These are phyloP conservation scores for Coendou prehensilis DNA, from an alignment of 2,797 vertebrate species.

Conservation along the genomic window DNA sequence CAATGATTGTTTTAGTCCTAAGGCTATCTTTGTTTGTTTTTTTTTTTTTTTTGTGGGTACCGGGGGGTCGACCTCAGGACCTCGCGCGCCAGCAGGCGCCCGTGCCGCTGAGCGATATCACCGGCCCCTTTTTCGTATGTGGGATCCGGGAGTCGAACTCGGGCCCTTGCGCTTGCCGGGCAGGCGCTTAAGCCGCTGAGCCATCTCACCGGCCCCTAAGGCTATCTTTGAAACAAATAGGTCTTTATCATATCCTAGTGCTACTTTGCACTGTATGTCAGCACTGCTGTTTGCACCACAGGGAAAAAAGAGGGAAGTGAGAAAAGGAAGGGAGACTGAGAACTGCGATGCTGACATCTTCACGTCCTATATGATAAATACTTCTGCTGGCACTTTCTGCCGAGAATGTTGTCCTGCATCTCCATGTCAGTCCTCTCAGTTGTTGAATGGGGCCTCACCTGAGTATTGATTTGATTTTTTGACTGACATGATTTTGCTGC, in stretches of 20 bases:
- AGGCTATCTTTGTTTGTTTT: no score
- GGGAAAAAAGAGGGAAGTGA: neutral
- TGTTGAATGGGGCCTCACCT: neutral
- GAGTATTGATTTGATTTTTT: neutral
- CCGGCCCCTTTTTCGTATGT: no score
- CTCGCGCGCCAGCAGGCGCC: no score
- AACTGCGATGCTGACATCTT: neutral
- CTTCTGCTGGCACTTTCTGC: neutral
- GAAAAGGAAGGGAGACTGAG: neutral
- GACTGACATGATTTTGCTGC: neutral
- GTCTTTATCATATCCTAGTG: neutral
- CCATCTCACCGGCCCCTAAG: no score
- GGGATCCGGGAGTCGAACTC: no score
- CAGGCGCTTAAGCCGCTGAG: no score
- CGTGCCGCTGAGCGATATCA: no score
- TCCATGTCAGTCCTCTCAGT: neutral
- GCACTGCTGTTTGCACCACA: neutral
- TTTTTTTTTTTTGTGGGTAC: no score
- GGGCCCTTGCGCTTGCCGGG: no score
- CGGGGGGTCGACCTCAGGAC: no score
- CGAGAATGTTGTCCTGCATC: neutral
- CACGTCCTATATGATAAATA: neutral
- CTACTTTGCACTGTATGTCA: neutral
- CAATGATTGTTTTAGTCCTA: neutral
- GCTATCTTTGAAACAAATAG: no score